Conservation (phyloP, 2,113 vertebrate genomes). For the Antigone vipio region DNA sequence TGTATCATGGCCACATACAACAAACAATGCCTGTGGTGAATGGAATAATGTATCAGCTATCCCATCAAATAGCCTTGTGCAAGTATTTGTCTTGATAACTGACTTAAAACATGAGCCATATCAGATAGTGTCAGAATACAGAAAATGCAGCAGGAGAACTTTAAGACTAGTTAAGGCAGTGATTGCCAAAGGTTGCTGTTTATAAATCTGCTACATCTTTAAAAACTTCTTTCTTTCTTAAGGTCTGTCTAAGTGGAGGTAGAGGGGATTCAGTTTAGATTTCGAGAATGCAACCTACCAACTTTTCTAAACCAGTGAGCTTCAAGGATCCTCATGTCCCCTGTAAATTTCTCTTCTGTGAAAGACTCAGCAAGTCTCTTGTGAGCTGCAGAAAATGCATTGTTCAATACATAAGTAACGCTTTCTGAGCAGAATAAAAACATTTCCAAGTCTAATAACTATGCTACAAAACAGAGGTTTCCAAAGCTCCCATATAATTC, state of each 20-base stretch:
- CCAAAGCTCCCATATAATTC: neutral
- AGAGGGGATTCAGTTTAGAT: neutral
- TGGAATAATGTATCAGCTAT: neutral
- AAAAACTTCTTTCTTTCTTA: neutral
- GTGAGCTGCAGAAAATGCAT: conserved; percentile 72
- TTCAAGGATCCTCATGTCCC: conserved; percentile 70
- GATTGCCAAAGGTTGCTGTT: neutral
- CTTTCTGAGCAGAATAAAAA: neutral
- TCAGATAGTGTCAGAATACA: neutral
- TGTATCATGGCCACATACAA: neutral
- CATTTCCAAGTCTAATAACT: neutral
- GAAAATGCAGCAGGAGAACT: neutral
- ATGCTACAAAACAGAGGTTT: neutral
- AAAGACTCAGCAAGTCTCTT: conserved; percentile 62
- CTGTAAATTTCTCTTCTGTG: conserved; percentile 25
- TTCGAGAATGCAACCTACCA: conserved; percentile 71
- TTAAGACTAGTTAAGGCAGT: neutral
- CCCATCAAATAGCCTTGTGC: neutral
- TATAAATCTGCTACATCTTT: neutral
- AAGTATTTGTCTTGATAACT: neutral
- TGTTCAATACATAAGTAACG: neutral
- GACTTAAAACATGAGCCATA: neutral
- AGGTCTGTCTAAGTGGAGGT: neutral
- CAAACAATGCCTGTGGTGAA: neutral
- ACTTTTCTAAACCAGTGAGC: conserved; percentile 93